Evolutionary conservation across 2,797 vertebrate species (phyloP).

Genomic region (Mus minutoides): DNA sequence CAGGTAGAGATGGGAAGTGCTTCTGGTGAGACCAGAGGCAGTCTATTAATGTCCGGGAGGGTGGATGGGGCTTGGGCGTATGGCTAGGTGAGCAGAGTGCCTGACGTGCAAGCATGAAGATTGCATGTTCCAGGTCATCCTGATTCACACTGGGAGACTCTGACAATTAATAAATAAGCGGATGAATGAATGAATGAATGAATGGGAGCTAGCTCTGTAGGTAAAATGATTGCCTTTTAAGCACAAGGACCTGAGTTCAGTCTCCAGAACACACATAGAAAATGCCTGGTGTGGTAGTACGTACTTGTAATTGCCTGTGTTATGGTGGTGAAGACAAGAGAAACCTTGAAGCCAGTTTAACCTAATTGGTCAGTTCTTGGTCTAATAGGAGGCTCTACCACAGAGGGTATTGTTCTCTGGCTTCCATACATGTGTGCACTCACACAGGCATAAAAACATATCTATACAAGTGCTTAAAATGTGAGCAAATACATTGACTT

Average conservation of each 20-base stretch:
- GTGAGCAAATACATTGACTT: not conserved
- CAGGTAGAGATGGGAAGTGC: slow-evolving; percentile 56
- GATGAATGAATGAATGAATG: not conserved
- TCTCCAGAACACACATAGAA: not conserved
- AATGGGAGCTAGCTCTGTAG: not conserved
- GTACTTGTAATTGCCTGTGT: not conserved
- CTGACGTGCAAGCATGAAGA: not conserved
- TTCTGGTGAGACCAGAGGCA: not conserved
- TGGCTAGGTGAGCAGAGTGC: too few relatives aligned
- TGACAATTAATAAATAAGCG: not conserved
- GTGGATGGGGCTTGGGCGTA: not conserved
- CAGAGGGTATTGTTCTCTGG: not conserved
- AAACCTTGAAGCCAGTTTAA: not conserved
- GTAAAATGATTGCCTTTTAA: not conserved
- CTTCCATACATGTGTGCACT: not conserved
- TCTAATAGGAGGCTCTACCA: not conserved
- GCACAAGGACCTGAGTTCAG: not conserved
- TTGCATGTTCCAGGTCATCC: not conserved
- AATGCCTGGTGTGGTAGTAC: not conserved
- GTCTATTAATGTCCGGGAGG: not conserved
- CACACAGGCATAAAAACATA: not conserved
- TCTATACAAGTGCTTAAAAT: not conserved
- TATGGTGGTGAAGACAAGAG: not conserved
- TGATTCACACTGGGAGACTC: not conserved
- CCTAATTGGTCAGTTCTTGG: not conserved